Percentiles rank a stretch among this genome's conserved stretches.
These are phyloP conservation scores for Microcebus griseorufus DNA, from an alignment of 2,113 vertebrate species.

Conservation along the genomic window DNA sequence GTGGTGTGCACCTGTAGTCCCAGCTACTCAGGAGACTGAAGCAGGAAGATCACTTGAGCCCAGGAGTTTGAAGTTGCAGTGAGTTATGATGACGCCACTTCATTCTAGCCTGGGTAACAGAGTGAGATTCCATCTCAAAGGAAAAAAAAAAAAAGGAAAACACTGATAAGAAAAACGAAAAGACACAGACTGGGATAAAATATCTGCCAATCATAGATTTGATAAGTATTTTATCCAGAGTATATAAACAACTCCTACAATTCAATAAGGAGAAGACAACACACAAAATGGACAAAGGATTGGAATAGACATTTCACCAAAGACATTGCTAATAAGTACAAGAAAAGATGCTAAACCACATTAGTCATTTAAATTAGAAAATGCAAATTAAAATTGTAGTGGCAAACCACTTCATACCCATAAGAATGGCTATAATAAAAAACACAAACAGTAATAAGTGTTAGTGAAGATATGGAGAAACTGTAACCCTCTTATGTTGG, in stretches of 20 bases:
- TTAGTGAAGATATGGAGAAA: neutral
- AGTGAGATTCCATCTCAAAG: too few relatives aligned
- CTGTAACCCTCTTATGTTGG: neutral
- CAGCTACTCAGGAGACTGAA: too few relatives aligned
- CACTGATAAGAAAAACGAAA: neutral
- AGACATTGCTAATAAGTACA: neutral
- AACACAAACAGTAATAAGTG: neutral
- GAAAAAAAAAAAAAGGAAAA: too few relatives aligned
- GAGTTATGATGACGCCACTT: too few relatives aligned
- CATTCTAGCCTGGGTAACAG: too few relatives aligned
- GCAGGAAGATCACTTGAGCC: too few relatives aligned
- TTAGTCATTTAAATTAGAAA: constrained; percentile 8
- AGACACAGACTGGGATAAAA: neutral
- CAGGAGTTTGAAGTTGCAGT: too few relatives aligned
- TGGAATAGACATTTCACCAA: neutral
- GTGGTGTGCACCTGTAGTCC: too few relatives aligned
- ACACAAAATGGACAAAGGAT: neutral
- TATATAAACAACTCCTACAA: neutral
- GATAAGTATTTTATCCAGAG: neutral
- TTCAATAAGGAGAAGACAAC: neutral
- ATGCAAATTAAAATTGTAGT: neutral
- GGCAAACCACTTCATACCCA: neutral
- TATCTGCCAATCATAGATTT: neutral
- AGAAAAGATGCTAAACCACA: neutral
- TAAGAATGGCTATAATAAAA: neutral